Evolutionary conservation across 2,113 vertebrate species (phyloP).

Genomic region (Cyprinodon variegatus): DNA sequence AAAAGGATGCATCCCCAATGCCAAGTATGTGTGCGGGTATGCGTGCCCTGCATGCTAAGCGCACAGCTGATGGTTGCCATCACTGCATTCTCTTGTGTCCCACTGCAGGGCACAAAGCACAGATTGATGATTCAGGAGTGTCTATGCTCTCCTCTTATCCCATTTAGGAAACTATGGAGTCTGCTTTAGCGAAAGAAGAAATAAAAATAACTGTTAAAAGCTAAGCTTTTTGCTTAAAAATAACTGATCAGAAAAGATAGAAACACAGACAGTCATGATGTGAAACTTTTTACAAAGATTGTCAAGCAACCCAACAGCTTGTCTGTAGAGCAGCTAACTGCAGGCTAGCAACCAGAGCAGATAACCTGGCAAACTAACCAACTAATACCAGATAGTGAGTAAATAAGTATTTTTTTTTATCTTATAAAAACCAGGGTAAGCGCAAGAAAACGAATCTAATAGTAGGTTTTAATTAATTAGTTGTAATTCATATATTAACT

Average conservation of each 20-base stretch:
- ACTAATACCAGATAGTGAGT: background rate
- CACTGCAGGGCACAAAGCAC: constrained; percentile 71
- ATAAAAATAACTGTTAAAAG: background rate
- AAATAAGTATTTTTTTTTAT: background rate
- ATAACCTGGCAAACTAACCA: background rate
- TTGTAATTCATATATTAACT: background rate
- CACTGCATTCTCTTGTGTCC: constrained; percentile 73
- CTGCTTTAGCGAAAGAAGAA: constrained; percentile 1
- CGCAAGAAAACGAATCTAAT: no score
- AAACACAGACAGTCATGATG: no score
- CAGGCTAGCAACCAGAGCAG: background rate
- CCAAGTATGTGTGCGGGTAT: constrained; percentile 55
- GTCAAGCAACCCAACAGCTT: background rate
- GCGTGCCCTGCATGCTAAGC: constrained; percentile 76
- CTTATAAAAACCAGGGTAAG: background rate
- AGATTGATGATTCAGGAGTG: constrained; percentile 70
- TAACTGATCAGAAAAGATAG: background rate
- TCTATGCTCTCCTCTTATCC: constrained; percentile 34
- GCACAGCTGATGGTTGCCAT: constrained; percentile 75
- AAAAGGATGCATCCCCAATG: constrained; percentile 45
- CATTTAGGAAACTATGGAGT: constrained; percentile 45
- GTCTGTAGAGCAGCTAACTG: background rate
- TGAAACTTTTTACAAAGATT: no score
- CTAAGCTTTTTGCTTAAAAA: background rate
- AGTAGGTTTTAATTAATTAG: background rate